Evolutionary conservation across 1,140 invertebrate genomes (phyloP), one percentile per base, ranked within the genome.

Genomic region (Scaptomyza graminum): DNA sequence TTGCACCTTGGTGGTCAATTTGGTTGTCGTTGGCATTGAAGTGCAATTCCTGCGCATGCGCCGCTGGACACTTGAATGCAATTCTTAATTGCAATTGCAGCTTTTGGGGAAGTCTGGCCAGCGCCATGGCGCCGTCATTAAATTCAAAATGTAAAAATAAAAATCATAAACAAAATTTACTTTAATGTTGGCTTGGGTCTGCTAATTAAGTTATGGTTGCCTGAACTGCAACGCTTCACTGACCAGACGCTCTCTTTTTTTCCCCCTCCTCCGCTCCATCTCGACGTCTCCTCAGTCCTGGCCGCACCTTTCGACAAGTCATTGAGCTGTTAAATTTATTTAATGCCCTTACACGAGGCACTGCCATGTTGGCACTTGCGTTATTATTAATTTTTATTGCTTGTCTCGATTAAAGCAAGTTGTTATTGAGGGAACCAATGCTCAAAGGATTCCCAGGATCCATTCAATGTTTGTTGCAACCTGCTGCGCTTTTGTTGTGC

Each of bases 261-360:
- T 46, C 46, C 44, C 25, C 12, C 39, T 28, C 9, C 16, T 5
- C 25, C 0, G 3, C 28, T 22, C 18, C 18, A 22, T 22, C 18
- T 22, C 16, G 0, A 7, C 49, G 1, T 34, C 37, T 11, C 1
- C 3, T 5, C 15, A 34, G 22, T 28, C n/a, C 37, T 41, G 51
- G 15, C 74, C 56, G 71, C 71, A 79, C 83, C 83, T 87, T 87
- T 87, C 82, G 83, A 79, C 82, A 87, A 87, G 83, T 87, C 82
- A 87, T 87, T 88, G 75, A 87, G 83, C 71, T 87, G 82, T 87
- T 87, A 88, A 87, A 87, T 87, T 87, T 88, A 87, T 87, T 87
- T 79, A 87, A 88, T 87, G 84, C 37, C 50, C 2, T 65, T 51
- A 65, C 83, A 87, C 80, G 71, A 65, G 59, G 64, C 71, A 52